Base-by-base conservation (phyloP, 2,888 invertebrate genomes). In the Agrochola litura region DNA sequence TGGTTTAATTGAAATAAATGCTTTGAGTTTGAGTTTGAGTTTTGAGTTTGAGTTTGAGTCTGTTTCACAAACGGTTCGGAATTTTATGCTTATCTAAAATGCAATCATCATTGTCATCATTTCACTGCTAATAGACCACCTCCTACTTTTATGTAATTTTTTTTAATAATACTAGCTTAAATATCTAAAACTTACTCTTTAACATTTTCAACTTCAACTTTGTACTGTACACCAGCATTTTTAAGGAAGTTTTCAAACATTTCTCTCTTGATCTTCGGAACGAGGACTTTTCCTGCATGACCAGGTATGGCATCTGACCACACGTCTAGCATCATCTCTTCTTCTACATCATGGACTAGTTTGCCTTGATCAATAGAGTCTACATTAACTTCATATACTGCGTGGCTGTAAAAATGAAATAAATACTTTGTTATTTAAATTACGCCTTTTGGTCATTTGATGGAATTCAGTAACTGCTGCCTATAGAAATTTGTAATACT, bases 321-420 rank as follows among this genome's bases (percentile, higher is more conserved):
- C 3, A 93, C 86, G 58, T 95, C 94, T 0, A 95, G 56, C 37
- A 84, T 82, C 19, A 93, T 61, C 8, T 89, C 74, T 0, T 83
- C 68, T 73, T 90, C 90, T 14, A 93, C 79, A 2, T 91, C 87
- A 30, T 91, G 89, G 0, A 96, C 73, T 12, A 90, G 56, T 19
- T 89, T 71, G 0, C 85, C 86, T 83, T 95, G 91, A 14, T 92
- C 89, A 5, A 83, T 73, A 65, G 87, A 90, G 22, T 86, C 82
- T 0, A 92, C 92, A 6, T 81, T 79, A 0, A 95, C 90, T 79
- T 93, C 91, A 78, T 93, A 95, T 1, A 95, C 86, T 0, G 92
- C 85, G 63, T 92, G 90, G 25, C 95, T 96, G 91, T 22, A 90
- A 90, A 70, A 3, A 56, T 37, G 9, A 61, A 43, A 37, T 6